Evolutionary conservation across 2,113 vertebrate genomes (phyloP).

Genomic region (Lepus europaeus): DNA sequence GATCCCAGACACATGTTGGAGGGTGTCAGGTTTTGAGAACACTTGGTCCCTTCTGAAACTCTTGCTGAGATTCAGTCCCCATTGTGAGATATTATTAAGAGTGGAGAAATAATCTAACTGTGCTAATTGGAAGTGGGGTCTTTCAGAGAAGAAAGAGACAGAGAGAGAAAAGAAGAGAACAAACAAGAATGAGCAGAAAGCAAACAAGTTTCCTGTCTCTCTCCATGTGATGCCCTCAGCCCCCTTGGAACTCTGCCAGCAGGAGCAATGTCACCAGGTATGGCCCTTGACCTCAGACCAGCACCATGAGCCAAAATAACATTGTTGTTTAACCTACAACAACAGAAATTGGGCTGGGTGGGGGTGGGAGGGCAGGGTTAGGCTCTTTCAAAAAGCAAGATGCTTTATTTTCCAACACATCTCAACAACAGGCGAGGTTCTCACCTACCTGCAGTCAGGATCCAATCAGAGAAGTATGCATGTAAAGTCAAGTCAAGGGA

Average conservation of each 20-base stretch:
- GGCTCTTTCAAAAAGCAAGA: neutral
- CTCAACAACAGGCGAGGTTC: neutral
- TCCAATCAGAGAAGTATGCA: neutral
- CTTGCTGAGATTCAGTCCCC: neutral
- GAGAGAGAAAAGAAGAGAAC: neutral
- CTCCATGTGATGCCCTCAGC: neutral
- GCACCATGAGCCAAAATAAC: neutral
- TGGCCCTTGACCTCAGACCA: neutral
- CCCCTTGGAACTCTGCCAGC: neutral
- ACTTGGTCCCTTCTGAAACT: neutral
- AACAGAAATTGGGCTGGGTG: neutral
- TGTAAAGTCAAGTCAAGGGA: neutral
- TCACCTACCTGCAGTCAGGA: neutral
- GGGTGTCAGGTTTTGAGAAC: neutral
- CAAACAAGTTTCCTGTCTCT: neutral
- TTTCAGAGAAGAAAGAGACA: neutral
- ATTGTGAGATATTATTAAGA: neutral
- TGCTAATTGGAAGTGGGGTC: neutral
- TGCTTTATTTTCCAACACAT: neutral
- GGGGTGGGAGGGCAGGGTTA: neutral
- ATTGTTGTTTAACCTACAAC: neutral
- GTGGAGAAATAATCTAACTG: neutral
- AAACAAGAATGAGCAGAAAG: no score
- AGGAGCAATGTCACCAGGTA: neutral
- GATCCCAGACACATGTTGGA: neutral